Base-by-base conservation (phyloP, 1,140 invertebrate genomes). In the Papilio machaon region DNA sequence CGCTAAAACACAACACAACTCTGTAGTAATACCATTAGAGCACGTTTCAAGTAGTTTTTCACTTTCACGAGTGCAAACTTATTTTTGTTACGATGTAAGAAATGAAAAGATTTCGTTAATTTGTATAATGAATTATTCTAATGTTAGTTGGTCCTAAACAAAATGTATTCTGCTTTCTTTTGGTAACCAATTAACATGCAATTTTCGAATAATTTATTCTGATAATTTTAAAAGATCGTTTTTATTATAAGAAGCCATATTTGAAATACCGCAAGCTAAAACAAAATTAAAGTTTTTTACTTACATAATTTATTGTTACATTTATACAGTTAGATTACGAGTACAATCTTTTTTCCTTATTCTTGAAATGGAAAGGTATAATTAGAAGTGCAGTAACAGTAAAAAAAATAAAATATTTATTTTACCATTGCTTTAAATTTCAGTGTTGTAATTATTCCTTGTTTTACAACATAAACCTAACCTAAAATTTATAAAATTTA, bases 1-100 rank as follows among this genome's bases (percentile, higher is more conserved):
- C 7, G 43, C 11, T 73, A 60, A 19, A 67, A 15, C 60, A 30
- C 84, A 80, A 83, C 80, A 80, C 11, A 79, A 82, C 83, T 77
- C 80, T 85, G 84, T 43, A 2, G 0, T 11, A 5, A 64, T 46
- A 13, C 13, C 1, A 2, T 70, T 82, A 84, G 64, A 35, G 30
- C 13, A 35, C 64, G 13, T 38, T 15, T 70, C 30, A 2, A 35
- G 64, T 70, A 30, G 23, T 30, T 30, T 30, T 30, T 30, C 23
- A 30, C 23, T 30, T 38, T 35, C 13, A 70, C 11, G 35, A 35
- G 30, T 17, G 64, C 30, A 70, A 5, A 15, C 11, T 35, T 70
- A 70, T 35, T 70, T 70, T 70, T 30, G 64, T 70, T 35, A 70
- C 30, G 13, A 35, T 15, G 64, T 70, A 70, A 70, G 64, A 70